These are phyloP conservation scores for Coreoperca whiteheadi DNA, from an alignment of 2,113 vertebrate genomes.

Conservation along the genomic window DNA sequence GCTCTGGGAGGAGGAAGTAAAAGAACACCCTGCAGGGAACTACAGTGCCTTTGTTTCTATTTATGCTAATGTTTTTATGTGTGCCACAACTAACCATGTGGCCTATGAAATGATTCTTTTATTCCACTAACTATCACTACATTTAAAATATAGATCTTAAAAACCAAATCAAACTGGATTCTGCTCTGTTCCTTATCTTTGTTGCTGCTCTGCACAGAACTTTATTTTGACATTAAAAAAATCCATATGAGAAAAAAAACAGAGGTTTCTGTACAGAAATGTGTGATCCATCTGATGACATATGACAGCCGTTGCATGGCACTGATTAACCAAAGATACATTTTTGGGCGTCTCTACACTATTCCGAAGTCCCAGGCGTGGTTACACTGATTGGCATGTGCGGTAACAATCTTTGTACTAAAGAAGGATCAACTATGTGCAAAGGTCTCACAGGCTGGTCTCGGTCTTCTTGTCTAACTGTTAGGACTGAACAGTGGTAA, in stretches of 20 bases:
- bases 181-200: neutral
- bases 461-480: slow-evolving; percentile 34
- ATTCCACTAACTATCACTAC: neutral
- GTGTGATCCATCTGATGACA: neutral
- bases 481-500: slow-evolving; percentile 52
- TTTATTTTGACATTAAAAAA: slow-evolving; percentile 19
- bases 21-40: neutral
- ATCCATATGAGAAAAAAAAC: no score
- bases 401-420: slow-evolving; percentile 70
- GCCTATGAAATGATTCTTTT: neutral
- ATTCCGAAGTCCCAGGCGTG: slow-evolving; percentile 32
- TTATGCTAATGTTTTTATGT: neutral
- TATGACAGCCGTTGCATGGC: neutral
- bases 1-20: slow-evolving; percentile 15
- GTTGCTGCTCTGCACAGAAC: neutral
- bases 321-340: slow-evolving; percentile 59
- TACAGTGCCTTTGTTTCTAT: neutral
- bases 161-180: neutral
- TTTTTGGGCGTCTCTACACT: neutral
- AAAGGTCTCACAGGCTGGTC: slow-evolving; percentile 31
- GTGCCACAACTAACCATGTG: neutral
- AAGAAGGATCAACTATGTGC: slow-evolving; percentile 3
- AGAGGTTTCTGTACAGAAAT: neutral
- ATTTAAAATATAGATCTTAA: neutral
- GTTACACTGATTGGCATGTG: slow-evolving; percentile 4